Conservation (phyloP, 2,113 vertebrate genomes). For the Zingel zingel region DNA sequence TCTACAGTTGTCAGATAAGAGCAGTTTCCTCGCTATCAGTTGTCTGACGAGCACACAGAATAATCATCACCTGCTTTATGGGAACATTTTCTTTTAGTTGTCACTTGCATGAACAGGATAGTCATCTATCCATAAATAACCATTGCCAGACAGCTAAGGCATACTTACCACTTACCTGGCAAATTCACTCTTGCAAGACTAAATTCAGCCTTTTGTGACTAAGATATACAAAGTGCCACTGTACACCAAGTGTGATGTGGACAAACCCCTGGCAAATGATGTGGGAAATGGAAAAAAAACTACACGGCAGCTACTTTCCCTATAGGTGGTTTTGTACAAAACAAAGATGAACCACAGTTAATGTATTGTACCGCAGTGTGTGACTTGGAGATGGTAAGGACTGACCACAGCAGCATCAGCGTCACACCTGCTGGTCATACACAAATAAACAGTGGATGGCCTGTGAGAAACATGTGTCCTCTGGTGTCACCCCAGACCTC, state of each 20-base stretch:
- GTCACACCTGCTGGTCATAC: constrained; percentile 45
- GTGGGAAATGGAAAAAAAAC: constrained; percentile 46
- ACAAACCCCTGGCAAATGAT: constrained; percentile 61
- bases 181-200: constrained; percentile 10
- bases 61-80: not conserved
- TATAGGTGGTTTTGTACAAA: constrained; percentile 52
- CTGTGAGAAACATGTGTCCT: constrained; percentile 41
- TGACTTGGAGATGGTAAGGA: constrained; percentile 41
- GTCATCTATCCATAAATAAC: not conserved
- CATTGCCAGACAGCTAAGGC: not conserved
- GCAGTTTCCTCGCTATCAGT: not conserved
- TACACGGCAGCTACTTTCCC: constrained; percentile 40
- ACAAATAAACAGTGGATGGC: constrained; percentile 45
- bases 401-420: constrained; percentile 16
- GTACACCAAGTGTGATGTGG: constrained; percentile 33
- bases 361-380: constrained; percentile 25
- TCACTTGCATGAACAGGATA: not conserved
- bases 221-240: constrained; percentile 44
- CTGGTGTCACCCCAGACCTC: constrained; percentile 8
- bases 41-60: constrained; percentile 23
- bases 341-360: constrained; percentile 33
- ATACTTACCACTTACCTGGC: constrained; percentile 24
- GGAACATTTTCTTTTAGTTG: not conserved
- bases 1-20: constrained; percentile 1
- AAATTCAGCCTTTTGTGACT: constrained; percentile 10